Evolutionary conservation across 1,140 invertebrate species (phyloP), one percentile per base, ranked within the genome.

Genomic region (Dermatophagoides farinae): DNA sequence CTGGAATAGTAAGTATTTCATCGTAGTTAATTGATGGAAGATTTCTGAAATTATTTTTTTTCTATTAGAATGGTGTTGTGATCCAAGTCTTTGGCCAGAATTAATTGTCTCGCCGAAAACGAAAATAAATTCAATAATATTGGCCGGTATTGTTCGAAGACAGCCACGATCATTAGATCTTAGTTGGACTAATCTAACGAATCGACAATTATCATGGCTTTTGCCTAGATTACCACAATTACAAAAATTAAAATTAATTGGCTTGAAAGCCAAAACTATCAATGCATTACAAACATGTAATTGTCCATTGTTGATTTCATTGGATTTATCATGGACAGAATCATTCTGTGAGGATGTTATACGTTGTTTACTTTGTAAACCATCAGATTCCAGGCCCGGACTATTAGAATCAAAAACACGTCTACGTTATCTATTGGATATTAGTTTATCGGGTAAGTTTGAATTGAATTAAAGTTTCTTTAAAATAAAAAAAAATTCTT

Each of bases 191-290:
- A 80, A 82, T 62, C 78, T 93, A 31, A 85, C 82, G 20, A 81
- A 87, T 62, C 77, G 83, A 51, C 89, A 95, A 69, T 73, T 95
- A 14, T 77, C 80, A 1, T 96, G 91, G 90, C 71, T 96, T 0
- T 76, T 93, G 9, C 79, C 80, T 6, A 77, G 89, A 47, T 73
- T 95, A 41, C 86, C 88, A 0, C 83, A 85, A 9, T 74, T 93
- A 6, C 81, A 83, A 62, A 79, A 80, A 51, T 74, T 95, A 10
- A 84, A 82, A 2, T 71, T 95, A 20, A 81, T 83, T 50, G 65
- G 67, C 23, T 79, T 83, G 47, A 44, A 14, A 14, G 25, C 38
- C 2, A 4, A 1, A 6, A 80, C 83, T 6, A 80, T 89, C 14
- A 77, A 83, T 18, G 87, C 85, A 0, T 74, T 95, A 25, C 79